Evolutionary conservation across 1,140 invertebrate genomes (phyloP), one percentile per base, ranked within the genome.

Genomic region (Neuroterus valhalla): DNA sequence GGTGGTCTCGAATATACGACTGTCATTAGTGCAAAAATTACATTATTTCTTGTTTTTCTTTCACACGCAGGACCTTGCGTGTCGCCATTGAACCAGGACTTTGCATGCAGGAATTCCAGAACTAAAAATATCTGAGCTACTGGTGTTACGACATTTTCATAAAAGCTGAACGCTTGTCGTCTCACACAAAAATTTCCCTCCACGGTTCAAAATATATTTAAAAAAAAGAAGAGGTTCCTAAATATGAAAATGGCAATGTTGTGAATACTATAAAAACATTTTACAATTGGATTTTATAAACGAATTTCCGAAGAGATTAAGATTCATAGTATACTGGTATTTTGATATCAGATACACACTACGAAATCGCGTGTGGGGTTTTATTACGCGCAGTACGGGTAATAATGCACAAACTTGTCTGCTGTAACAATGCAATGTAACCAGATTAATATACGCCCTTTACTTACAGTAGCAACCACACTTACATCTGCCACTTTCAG

Each of bases 361-460:
- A 14, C 52, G 26, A 55, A 26, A 26, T 55, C 52, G 23, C 52
- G 23, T 55, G 21, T 21, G 26, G 23, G 19, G 23, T 55, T 55
- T 26, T 55, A 31, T 31, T 31, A 62, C 55, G n/a, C 23, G 31
- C 17, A n/a, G 23, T 23, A 3, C 23, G 26, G 19, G 52, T 14
- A 26, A 55, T 55, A 55, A 55, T 55, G 52, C 52, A 26, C 19
- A 55, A 55, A 55, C 52, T 55, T 26, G 52, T 55, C 21, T 55
- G 52, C 52, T 26, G 52, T 26, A 62, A 62, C 55, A 62, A 62
- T 62, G 14, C 55, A 75, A 43, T 68, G 19, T 82, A 75, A 81
- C 68, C 77, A 79, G 77, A 85, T 85, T 85, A 83, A 85, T 85
- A 79, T 52, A 15, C 19, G 45, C 62, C 76, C 75, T 79, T 83